Percentiles rank a stretch among this genome's conserved stretches.
These are phyloP conservation scores for Heliothis subflexa DNA, from an alignment of 1,140 invertebrate species.

Conservation along the genomic window DNA sequence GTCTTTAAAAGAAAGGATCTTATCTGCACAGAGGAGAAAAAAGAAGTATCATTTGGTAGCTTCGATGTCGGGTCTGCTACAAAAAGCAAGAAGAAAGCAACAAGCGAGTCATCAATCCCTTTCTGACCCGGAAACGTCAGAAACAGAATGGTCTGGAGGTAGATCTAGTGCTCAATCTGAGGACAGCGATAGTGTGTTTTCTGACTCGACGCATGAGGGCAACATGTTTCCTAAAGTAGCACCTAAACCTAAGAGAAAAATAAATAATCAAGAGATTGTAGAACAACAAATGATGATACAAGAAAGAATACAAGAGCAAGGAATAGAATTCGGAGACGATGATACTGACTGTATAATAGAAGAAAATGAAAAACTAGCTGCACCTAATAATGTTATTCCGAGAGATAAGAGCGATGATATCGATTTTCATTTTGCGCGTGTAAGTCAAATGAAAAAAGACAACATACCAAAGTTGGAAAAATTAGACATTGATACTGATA, in stretches of 20 bases:
- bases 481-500: constrained; percentile 86
- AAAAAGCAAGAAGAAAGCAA: constrained; percentile 91
- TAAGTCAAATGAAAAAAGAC: constrained; percentile 83
- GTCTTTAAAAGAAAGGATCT: constrained; percentile 80
- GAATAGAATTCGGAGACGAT: constrained; percentile 71
- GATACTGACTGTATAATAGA: constrained; percentile 70
- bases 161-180: constrained; percentile 89
- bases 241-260: constrained; percentile 85
- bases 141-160: constrained; percentile 91
- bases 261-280: constrained; percentile 83
- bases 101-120: constrained; percentile 87
- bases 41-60: constrained; percentile 93
- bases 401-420: constrained; percentile 83
- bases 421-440: constrained; percentile 83
- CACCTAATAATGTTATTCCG: constrained; percentile 63
- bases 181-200: constrained; percentile 91
- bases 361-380: constrained; percentile 72
- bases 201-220: constrained; percentile 88
- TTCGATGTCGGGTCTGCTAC: constrained; percentile 92
- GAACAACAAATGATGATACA: constrained; percentile 83
- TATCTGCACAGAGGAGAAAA: constrained; percentile 88
- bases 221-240: constrained; percentile 89
- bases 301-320: constrained; percentile 81
- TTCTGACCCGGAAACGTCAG: constrained; percentile 92
- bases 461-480: constrained; percentile 82